phyloP scores from a whole-genome alignment of 2,113 vertebrate genomes.

The Anarhynchus alexandrinus region DNA sequence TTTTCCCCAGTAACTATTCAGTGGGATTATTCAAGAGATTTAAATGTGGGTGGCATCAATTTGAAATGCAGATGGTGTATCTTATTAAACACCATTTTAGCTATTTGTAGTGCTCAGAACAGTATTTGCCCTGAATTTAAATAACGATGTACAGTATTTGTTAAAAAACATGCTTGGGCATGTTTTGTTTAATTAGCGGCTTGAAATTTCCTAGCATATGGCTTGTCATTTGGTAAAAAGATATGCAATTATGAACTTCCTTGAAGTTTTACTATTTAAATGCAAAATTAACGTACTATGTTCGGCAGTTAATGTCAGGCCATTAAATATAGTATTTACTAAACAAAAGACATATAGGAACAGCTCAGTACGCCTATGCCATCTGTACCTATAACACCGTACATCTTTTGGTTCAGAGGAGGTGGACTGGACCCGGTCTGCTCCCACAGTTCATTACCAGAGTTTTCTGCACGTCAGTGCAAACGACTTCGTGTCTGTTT shows the following conservation, averaged over 20 bases:
- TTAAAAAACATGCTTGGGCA: conserved; percentile 62
- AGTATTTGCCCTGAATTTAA: conserved; percentile 64
- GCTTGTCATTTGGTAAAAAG: conserved; percentile 63
- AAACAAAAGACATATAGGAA: conserved; percentile 12
- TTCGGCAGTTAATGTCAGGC: not conserved
- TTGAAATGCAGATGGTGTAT: conserved; percentile 66
- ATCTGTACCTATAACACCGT: not conserved
- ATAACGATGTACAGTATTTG: conserved; percentile 61
- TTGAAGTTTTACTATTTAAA: conserved; percentile 54
- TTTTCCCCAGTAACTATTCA: conserved; percentile 30
- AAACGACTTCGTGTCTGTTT: not conserved
- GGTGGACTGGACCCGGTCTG: not conserved
- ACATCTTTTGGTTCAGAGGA: not conserved
- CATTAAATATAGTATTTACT: conserved; percentile 46
- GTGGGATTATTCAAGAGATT: conserved; percentile 46
- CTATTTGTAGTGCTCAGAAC: conserved; percentile 35
- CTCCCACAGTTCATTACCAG: conserved; percentile 6
- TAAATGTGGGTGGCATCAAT: conserved; percentile 35
- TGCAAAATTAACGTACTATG: conserved; percentile 5
- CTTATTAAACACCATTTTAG: conserved; percentile 61
- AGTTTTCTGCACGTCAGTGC: not conserved
- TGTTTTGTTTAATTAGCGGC: conserved; percentile 73
- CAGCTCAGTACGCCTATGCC: not conserved
- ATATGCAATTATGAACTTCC: conserved; percentile 48
- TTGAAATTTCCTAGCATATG: conserved; percentile 71